These are phyloP conservation scores for Phyllotis vaccarum DNA, from an alignment of 2,797 vertebrate species.

Conservation along the genomic window DNA sequence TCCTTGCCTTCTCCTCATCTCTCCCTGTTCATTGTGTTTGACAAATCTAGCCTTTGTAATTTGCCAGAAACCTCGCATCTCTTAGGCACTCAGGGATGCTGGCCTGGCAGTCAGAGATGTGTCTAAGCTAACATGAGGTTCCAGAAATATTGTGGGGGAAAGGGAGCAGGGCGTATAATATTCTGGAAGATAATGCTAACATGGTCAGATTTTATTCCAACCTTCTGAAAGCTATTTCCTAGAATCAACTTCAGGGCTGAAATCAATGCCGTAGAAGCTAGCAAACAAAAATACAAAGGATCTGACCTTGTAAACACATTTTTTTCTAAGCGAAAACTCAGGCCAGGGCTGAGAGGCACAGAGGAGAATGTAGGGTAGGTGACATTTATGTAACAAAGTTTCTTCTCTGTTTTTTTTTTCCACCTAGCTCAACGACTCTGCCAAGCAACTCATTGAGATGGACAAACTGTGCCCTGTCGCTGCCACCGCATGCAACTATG, in stretches of 20 bases:
- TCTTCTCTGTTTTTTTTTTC: conserved; percentile 38
- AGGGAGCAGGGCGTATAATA: background rate
- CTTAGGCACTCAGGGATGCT: background rate
- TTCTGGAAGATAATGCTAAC: background rate
- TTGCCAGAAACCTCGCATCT: background rate
- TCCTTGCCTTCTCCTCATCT: too few species aligned
- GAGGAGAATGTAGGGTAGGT: background rate
- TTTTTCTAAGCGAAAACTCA: too few species aligned
- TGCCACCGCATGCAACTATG: conserved; percentile 73
- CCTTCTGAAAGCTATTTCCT: background rate
- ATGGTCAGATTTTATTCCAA: background rate
- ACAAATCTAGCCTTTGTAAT: background rate
- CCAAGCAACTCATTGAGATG: conserved; percentile 98
- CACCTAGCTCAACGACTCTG: conserved; percentile 95
- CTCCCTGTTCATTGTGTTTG: background rate
- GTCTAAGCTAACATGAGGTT: background rate
- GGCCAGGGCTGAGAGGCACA: too few species aligned
- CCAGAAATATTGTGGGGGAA: background rate
- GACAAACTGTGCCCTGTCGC: conserved; percentile 91
- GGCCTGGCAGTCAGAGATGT: background rate
- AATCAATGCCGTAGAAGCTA: background rate
- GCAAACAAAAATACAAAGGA: background rate
- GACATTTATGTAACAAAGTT: conserved; percentile 44
- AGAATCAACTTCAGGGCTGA: background rate
- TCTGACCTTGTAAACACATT: too few species aligned